Evolutionary conservation across 2,797 vertebrate genomes (phyloP), one percentile per base, ranked within the genome.

Genomic region (Rhabdomys pumilio): DNA sequence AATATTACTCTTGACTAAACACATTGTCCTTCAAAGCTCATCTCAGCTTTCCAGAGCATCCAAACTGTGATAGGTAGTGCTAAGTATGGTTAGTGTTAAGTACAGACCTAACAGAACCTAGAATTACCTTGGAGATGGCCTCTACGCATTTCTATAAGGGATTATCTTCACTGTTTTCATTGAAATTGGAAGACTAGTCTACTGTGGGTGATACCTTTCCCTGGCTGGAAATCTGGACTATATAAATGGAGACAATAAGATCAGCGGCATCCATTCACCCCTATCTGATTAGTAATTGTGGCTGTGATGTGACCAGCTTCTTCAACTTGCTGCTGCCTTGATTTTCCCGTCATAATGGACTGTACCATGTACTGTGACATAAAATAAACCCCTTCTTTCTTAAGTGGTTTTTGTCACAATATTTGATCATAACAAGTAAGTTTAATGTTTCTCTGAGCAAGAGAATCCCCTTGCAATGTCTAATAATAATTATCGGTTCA

Each of bases 401-500:
- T 87, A 73, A 11, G n/a, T 57, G 10, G 6, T 2, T 73, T 87
- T 73, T 87, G n/a, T 41, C 24, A 88, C 14, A 88, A 31, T 29
- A 73, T 73, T 88, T 88, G 41, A 29, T 41, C 24, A 73, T 24
- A 57, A n/a, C 8, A 88, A 41, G 57, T 22, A 93, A 94, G 76
- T n/a, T 65, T 75, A 89, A 93, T 65, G 14, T 77, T 26, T 92
- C 93, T 93, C 53, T 93, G 41, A 95, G 47, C 7, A 87, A 79
- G 26, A 84, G 41, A 89, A 87, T 9, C 26, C 24, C 38, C 57
- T 2, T 29, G n/a, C 50, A 12, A 77, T 26, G 17, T 29, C 34
- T 19, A 38, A 26, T 94, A 79, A 73, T 38, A 76, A 91, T 75
- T 69, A 81, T 44, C 8, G 31, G 31, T 80, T 61, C 3, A 90